Evolutionary conservation across 1,140 invertebrate species (phyloP).

Genomic region (Potamilus streckersoni): DNA sequence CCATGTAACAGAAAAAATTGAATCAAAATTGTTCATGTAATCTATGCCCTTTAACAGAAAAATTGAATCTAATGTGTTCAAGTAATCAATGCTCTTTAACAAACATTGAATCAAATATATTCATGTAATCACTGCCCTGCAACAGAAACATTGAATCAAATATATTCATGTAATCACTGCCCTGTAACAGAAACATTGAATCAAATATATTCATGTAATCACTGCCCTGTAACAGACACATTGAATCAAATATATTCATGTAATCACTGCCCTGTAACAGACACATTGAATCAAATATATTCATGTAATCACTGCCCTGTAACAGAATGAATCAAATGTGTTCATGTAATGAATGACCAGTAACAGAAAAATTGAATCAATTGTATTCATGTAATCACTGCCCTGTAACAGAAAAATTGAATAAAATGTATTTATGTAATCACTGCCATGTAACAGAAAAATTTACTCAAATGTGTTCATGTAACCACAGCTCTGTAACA

Average conservation of each 20-base stretch:
- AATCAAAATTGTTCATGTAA: constrained; percentile 3
- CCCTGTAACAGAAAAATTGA: not conserved
- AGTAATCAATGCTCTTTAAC: not conserved
- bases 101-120: not conserved
- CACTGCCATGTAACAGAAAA: not conserved
- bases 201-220: constrained; percentile 3
- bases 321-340: not conserved
- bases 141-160: not conserved
- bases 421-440: not conserved
- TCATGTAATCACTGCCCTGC: not conserved
- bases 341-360: constrained; percentile 78
- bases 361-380: constrained; percentile 56
- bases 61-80: constrained; percentile 5
- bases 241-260: constrained; percentile 1
- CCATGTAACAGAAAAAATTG: not conserved
- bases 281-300: not conserved
- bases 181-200: not conserved
- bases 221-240: not conserved
- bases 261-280: not conserved
- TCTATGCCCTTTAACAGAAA: constrained; percentile 80
- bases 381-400: no score
- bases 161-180: not conserved
- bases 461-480: not conserved
- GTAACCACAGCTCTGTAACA: not conserved
- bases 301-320: not conserved